Evolutionary conservation across 2,888 invertebrate genomes (phyloP).

Genomic region (Drosophila robusta): DNA sequence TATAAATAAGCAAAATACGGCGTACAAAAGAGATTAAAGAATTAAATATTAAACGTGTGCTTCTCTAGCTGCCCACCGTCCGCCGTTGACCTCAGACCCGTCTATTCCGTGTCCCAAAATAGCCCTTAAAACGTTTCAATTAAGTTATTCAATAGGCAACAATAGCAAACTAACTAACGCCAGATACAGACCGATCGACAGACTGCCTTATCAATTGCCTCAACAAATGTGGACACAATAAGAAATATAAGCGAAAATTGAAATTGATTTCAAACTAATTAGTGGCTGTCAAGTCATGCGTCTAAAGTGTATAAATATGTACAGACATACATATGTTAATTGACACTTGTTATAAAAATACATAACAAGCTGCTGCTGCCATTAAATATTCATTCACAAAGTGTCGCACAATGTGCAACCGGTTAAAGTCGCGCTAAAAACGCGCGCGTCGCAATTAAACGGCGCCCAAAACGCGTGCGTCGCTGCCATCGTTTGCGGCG

Average conservation of each 20-base stretch:
- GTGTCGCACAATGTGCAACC: slow-evolving; percentile 48
- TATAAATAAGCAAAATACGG: too few relatives aligned
- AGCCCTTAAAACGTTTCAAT: slow-evolving; percentile 30
- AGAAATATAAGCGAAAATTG: slow-evolving; percentile 4
- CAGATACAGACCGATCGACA: slow-evolving; percentile 10
- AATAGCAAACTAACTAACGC: neutral
- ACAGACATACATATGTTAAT: slow-evolving; percentile 55
- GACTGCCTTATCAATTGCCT: slow-evolving; percentile 43
- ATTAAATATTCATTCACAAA: slow-evolving; percentile 57
- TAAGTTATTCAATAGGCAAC: slow-evolving; percentile 7
- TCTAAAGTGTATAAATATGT: slow-evolving; percentile 28
- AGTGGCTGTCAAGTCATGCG: slow-evolving; percentile 40
- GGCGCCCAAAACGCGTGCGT: slow-evolving; percentile 60
- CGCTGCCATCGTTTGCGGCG: slow-evolving; percentile 20
- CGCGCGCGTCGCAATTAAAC: slow-evolving; percentile 59
- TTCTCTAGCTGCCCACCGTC: neutral
- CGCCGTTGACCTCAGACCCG: slow-evolving; percentile 6
- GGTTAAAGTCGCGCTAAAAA: slow-evolving; percentile 56
- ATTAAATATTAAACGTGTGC: neutral
- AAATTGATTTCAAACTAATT: slow-evolving; percentile 60
- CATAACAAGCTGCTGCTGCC: slow-evolving; percentile 33
- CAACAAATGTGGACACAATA: slow-evolving; percentile 1
- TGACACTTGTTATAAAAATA: slow-evolving; percentile 52
- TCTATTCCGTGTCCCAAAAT: slow-evolving; percentile 2
- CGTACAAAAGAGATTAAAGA: neutral